Evolutionary conservation across 2,113 vertebrate species (phyloP), one percentile per base, ranked within the genome.

Genomic region (Calonectris borealis): DNA sequence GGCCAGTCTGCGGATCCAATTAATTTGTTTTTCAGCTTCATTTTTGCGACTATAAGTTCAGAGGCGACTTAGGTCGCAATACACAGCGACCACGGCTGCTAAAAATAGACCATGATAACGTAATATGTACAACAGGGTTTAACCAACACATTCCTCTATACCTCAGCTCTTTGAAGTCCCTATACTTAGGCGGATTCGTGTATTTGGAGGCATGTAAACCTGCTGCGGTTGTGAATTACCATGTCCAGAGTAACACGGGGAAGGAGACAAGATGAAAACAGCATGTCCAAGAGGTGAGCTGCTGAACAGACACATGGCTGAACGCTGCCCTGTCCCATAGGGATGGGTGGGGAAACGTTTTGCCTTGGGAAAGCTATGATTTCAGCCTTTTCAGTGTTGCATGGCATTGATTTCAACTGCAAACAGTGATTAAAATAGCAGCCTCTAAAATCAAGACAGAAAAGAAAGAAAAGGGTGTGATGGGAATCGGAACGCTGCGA

Each of bases 21-120:
- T 90, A 90, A 85, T 83, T 84, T 94, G 62, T 49, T 97, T 94
- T 83, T 73, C 66, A 34, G 55, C 73, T 95, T 94, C 78, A 26
- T 86, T 80, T 95, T 89, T 83, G 42, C 4, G 10, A 36, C 60
- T 80, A 0, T 34, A 78, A 81, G 77, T 91, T 90, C 89, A 88
- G 82, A 83, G 51, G 64, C 91, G 75, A 73, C 60, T 68, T 72
- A 21, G 57, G 76, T 52, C 93, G 55, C 6, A 15, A 81, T 66
- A 75, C 29, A 29, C 65, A 66, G 42, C 2, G 3, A 83, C 36
- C 66, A 85, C 70, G 86, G 51, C 46, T 73, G 66, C 86, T 95
- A 93, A 95, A 95, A 96, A 96, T 81, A 96, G 40, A 62, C 32
- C 1, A 1, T 51, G 73, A 51, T 82, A 81, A 76, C 0, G 0